Evolutionary conservation across 2,113 vertebrate species (phyloP).

Genomic region (Nyctibius bracteatus): DNA sequence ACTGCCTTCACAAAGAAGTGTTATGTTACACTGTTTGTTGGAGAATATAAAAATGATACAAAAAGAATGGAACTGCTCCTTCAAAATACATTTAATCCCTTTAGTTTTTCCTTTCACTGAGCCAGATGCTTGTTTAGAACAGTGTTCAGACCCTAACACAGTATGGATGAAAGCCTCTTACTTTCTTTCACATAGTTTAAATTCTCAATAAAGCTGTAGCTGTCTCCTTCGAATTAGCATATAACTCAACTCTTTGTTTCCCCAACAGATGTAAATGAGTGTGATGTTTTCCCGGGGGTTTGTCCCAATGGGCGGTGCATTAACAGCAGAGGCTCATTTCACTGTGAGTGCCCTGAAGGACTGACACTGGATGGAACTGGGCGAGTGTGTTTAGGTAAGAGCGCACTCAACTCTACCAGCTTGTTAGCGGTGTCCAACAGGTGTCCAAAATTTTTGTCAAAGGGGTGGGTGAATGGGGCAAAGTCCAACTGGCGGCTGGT

Average conservation of each 20-base stretch:
- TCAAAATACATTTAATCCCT: neutral
- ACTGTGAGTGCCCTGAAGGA: slow-evolving; percentile 75
- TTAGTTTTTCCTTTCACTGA: neutral
- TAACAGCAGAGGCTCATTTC: slow-evolving; percentile 78
- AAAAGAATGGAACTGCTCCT: neutral
- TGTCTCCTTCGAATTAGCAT: neutral
- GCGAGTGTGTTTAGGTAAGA: slow-evolving; percentile 76
- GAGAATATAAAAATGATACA: neutral
- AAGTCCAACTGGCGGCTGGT: no score
- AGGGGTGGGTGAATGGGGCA: no score
- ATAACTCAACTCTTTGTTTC: neutral
- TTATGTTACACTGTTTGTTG: neutral
- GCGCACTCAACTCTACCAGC: neutral
- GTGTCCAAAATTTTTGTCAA: neutral
- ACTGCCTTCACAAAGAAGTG: neutral
- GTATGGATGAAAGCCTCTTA: neutral
- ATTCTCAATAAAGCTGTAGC: neutral
- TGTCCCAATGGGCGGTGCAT: slow-evolving; percentile 75
- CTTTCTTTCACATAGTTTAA: neutral
- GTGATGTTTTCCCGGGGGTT: slow-evolving; percentile 76
- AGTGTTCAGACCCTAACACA: neutral
- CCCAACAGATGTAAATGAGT: slow-evolving; percentile 76
- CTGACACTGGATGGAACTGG: slow-evolving; percentile 74
- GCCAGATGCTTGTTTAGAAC: neutral
- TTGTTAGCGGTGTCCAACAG: neutral